Evolutionary conservation across 2,888 invertebrate species (phyloP).

Genomic region (Rotaria macrura): DNA sequence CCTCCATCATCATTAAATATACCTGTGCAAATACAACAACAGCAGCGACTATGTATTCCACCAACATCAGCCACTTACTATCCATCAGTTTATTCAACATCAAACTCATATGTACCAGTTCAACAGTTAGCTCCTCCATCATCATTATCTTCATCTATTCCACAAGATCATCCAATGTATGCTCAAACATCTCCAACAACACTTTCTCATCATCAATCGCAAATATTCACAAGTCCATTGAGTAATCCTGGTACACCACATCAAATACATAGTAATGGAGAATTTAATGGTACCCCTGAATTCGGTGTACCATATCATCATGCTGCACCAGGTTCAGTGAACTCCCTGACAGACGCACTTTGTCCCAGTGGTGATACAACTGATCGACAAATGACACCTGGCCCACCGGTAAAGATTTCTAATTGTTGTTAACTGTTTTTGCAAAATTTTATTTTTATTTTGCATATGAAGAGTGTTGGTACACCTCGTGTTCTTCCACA

Average conservation of each 20-base stretch:
- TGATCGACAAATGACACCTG: background rate
- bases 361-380: background rate
- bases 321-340: background rate
- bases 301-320: background rate
- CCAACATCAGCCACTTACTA: too few relatives aligned
- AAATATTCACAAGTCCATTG: background rate
- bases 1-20: background rate
- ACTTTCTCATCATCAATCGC: background rate
- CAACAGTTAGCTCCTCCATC: too few relatives aligned
- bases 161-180: background rate
- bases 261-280: background rate
- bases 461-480: background rate
- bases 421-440: background rate
- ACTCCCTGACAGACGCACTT: background rate
- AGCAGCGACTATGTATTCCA: background rate
- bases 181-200: background rate
- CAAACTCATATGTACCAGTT: too few relatives aligned
- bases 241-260: background rate
- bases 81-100: too few relatives aligned
- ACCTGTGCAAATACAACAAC: background rate
- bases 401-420: background rate
- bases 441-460: background rate
- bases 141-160: background rate
- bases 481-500: background rate
- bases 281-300: background rate